A percentile compares a stretch with the other conserved stretches of the same genome.
These are phyloP conservation scores for Stomorhina lunata DNA, from an alignment of 2,888 invertebrate genomes.

Conservation along the genomic window DNA sequence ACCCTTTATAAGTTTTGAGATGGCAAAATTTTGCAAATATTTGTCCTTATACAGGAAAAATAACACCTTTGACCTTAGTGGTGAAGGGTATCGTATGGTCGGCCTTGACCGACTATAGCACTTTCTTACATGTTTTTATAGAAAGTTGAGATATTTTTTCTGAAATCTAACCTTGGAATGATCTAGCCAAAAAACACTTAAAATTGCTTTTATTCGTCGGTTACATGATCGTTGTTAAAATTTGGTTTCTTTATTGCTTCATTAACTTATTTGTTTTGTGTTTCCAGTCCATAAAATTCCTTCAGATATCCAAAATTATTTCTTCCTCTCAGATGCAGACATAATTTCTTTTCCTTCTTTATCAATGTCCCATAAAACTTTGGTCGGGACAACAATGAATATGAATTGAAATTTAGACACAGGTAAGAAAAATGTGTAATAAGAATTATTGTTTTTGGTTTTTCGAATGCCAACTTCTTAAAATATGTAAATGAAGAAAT, in stretches of 20 bases:
- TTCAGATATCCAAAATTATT: constrained; percentile 63
- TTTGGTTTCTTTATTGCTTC: too few species aligned
- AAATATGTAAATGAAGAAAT: constrained; percentile 81
- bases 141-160: not conserved
- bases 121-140: not conserved
- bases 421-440: constrained; percentile 39
- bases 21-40: too few species aligned
- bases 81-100: too few species aligned
- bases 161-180: not conserved
- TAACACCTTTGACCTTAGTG: too few species aligned
- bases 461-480: constrained; percentile 75
- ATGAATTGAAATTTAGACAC: constrained; percentile 45
- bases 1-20: too few species aligned
- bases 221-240: too few species aligned
- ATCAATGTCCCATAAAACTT: constrained; percentile 39
- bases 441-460: constrained; percentile 62
- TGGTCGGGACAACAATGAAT: constrained; percentile 50
- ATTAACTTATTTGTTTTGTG: not conserved
- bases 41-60: too few species aligned
- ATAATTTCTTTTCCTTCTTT: not conserved
- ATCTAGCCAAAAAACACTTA: not conserved
- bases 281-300: constrained; percentile 74
- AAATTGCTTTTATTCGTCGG: not conserved
- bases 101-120: too few species aligned
- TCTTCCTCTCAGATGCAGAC: not conserved